These are phyloP conservation scores for Oryzias sinensis DNA, from an alignment of 2,797 vertebrate genomes.

Conservation along the genomic window DNA sequence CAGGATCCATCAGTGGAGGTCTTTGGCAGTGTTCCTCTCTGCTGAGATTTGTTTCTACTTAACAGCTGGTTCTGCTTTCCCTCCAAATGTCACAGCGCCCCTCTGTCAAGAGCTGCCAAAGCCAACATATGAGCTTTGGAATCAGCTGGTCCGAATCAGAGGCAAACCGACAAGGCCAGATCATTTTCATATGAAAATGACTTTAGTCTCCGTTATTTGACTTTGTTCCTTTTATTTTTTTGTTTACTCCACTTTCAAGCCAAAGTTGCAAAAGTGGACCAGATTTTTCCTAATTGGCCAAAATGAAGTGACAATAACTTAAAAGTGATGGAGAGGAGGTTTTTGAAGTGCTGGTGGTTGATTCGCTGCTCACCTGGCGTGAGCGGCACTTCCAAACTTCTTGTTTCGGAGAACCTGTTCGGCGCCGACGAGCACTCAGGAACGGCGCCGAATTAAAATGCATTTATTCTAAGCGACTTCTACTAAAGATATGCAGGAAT, in stretches of 20 bases:
- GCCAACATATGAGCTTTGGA: slow-evolving; percentile 60
- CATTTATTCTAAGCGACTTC: too few species aligned
- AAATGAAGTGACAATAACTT: neutral
- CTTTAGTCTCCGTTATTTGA: slow-evolving; percentile 12
- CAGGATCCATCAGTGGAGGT: slow-evolving; percentile 49
- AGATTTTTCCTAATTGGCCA: slow-evolving; percentile 3
- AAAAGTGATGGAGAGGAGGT: neutral
- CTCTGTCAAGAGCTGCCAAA: slow-evolving; percentile 56
- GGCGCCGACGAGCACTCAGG: too few species aligned
- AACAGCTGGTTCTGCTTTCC: slow-evolving; percentile 68
- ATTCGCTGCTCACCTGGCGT: too few species aligned
- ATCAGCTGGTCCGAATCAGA: slow-evolving; percentile 47
- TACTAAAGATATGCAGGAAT: too few species aligned
- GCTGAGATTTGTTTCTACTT: slow-evolving; percentile 57
- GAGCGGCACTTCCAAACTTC: too few species aligned
- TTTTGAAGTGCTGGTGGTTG: too few species aligned
- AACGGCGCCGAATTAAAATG: too few species aligned
- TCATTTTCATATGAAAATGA: slow-evolving; percentile 38
- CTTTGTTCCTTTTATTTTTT: slow-evolving; percentile 17
- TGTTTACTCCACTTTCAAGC: slow-evolving; percentile 4
- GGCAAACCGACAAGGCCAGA: slow-evolving; percentile 33
- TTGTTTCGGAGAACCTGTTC: too few species aligned
- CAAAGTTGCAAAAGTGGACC: neutral
- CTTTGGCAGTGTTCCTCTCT: slow-evolving; percentile 50
- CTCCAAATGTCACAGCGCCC: slow-evolving; percentile 28